Evolutionary conservation across 1,140 invertebrate genomes (phyloP), one percentile per base, ranked within the genome.

Genomic region (Tetramorium alpestre): DNA sequence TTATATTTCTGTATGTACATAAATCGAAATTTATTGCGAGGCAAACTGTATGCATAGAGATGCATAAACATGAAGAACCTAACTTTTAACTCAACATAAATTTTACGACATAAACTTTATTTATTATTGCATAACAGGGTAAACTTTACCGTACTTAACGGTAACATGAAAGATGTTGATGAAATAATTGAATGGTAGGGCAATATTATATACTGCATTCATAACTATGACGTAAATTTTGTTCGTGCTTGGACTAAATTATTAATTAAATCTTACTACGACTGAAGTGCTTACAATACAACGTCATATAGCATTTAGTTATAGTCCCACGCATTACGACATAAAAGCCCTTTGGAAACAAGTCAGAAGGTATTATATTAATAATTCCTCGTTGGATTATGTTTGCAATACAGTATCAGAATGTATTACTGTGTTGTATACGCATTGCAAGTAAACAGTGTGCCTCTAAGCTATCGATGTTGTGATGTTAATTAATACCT

Each of bases 361-460:
- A 60, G n/a, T 82, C 38, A 60, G 16, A 49, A 72, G 33, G 51
- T 54, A 60, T 81, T 56, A 70, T 47, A n/a, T 47, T 54, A 49
- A 25, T 82, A 72, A 82, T 72, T 58, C 51, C 25, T 2, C 54
- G 22, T 49, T 58, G 65, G 33, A 70, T 70, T 70, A 47, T 13
- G 51, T 58, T 18, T 54, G 64, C 25, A 72, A 72, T 8, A 25
- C 22, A 8, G 47, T 56, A 58, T 70, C 18, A 25, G 16, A 73
- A 25, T 72, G 58, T 60, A 70, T 81, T 47, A 28, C 65, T 65
- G 11, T 41, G 6, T 54, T 54, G 3, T 28, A 62, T 60, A 54
- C 13, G 38, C 6, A 25, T 41, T 44, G 33, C 8, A 54, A 65
- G 33, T 33, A 82, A 82, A 16, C 8, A 18, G 18, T 41, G n/a